These are phyloP conservation scores for Butorides virescens DNA, from an alignment of 2,113 vertebrate species.

Conservation along the genomic window DNA sequence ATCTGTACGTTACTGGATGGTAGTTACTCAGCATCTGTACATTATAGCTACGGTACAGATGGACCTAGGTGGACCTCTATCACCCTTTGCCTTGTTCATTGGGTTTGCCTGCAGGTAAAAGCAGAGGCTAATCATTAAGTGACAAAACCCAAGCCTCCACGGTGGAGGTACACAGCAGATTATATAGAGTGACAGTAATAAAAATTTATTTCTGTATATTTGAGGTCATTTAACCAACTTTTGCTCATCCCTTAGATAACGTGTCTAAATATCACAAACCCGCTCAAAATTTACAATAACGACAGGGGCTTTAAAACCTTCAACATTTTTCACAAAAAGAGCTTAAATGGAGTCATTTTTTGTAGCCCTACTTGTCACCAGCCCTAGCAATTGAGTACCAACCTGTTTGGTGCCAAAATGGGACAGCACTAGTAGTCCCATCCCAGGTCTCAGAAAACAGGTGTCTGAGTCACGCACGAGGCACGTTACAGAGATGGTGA, in stretches of 20 bases:
- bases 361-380: background rate
- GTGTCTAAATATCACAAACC: accelerated
- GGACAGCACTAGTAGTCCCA: background rate
- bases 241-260: background rate
- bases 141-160: background rate
- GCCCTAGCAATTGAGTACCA: background rate
- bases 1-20: accelerated
- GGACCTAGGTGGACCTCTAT: background rate
- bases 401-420: background rate
- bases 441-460: background rate
- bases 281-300: background rate
- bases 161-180: background rate
- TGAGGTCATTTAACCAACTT: background rate
- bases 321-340: background rate
- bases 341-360: background rate
- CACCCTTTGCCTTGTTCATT: background rate
- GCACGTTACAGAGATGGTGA: accelerated
- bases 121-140: background rate
- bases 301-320: background rate
- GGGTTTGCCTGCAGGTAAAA: accelerated
- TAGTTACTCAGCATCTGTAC: accelerated
- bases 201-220: background rate
- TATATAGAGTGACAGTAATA: background rate
- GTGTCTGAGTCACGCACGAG: background rate
- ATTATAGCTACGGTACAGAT: background rate